Conservation (phyloP, 1,140 invertebrate species). For the Cydia pomonella region DNA sequence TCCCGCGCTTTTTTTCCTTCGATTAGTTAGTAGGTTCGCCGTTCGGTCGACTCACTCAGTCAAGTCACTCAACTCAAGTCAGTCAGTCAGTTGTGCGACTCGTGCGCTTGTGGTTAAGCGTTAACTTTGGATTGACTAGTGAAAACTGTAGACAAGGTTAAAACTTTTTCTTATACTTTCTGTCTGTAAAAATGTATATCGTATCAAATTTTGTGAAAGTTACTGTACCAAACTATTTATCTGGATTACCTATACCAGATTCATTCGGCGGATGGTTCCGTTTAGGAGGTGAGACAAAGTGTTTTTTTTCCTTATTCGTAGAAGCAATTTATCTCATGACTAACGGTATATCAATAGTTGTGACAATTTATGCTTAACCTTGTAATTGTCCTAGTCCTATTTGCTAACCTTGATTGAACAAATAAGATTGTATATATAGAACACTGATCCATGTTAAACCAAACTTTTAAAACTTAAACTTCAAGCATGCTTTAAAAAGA, state of each 20-base stretch:
- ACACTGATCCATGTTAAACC: neutral
- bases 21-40: too few species aligned
- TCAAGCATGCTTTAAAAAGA: neutral
- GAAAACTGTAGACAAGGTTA: neutral
- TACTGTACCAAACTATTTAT: conserved; percentile 88
- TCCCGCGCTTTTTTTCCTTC: too few species aligned
- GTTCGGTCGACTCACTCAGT: too few species aligned
- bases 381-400: neutral
- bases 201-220: conserved; percentile 87
- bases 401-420: neutral
- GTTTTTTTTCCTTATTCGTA: conserved; percentile 24
- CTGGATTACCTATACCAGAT: conserved; percentile 88
- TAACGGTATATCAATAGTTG: conserved; percentile 8
- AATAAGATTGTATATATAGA: neutral
- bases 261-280: conserved; percentile 89
- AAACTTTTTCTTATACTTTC: conserved; percentile 22
- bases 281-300: conserved; percentile 83
- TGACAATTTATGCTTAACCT: neutral
- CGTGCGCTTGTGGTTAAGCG: neutral
- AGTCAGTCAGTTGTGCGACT: neutral
- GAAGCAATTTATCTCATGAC: conserved; percentile 9
- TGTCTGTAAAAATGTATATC: conserved; percentile 84
- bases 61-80: neutral
- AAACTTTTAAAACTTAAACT: neutral
- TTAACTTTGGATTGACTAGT: conserved; percentile 36